Percentiles rank a stretch among this genome's conserved stretches.
These are phyloP conservation scores for Antheraea mylitta DNA, from an alignment of 1,140 invertebrate species.

Conservation along the genomic window DNA sequence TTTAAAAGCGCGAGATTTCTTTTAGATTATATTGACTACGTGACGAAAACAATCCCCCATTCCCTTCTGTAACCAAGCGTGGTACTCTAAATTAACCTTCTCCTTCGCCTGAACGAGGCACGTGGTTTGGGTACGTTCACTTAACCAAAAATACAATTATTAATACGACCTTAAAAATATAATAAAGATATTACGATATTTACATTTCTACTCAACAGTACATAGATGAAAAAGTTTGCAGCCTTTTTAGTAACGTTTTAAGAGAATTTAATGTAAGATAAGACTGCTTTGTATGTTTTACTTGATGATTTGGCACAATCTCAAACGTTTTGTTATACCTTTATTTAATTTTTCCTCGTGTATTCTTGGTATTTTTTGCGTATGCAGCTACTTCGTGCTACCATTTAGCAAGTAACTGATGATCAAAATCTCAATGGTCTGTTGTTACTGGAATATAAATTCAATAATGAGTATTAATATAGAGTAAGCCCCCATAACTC, in stretches of 20 bases:
- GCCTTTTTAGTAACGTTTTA: slow-evolving; percentile 28
- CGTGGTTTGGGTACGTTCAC: no score
- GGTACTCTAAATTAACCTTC: no score
- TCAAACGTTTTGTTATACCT: slow-evolving; percentile 14
- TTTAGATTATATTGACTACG: no score
- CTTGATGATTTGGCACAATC: slow-evolving; percentile 35
- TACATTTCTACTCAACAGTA: slow-evolving; percentile 25
- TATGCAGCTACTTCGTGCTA: slow-evolving; percentile 9
- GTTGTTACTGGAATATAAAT: background rate
- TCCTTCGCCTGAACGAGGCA: no score
- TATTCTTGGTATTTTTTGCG: slow-evolving; percentile 12
- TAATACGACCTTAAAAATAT: no score
- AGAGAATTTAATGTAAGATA: slow-evolving; percentile 32
- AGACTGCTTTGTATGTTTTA: slow-evolving; percentile 38
- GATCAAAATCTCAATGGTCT: background rate
- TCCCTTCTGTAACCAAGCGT: no score
- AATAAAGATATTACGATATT: no score
- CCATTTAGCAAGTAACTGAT: slow-evolving; percentile 8
- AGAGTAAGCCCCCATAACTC: background rate
- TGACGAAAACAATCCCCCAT: no score
- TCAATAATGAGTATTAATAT: background rate
- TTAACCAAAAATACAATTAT: no score
- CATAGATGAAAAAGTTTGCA: slow-evolving; percentile 22
- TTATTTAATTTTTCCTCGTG: slow-evolving; percentile 13
- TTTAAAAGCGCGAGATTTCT: no score